Conservation (phyloP, 2,797 vertebrate species). For the Helostoma temminkii region DNA sequence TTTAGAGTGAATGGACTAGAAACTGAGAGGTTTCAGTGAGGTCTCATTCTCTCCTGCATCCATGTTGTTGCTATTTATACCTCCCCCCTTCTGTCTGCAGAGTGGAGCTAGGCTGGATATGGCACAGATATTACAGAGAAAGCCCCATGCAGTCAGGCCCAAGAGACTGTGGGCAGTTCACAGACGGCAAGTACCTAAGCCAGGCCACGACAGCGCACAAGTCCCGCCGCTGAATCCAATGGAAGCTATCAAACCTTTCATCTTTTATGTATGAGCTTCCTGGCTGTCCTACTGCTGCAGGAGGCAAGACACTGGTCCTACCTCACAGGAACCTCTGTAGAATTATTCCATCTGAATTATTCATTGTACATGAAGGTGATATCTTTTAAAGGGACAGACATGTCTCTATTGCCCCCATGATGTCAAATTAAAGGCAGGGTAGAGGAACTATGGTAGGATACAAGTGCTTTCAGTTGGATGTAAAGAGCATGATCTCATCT, state of each 20-base stretch:
- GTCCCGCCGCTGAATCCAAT: constrained; percentile 65
- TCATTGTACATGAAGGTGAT: constrained; percentile 78
- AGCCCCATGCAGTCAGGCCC: constrained; percentile 60
- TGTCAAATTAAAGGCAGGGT: constrained; percentile 67
- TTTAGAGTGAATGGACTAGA: constrained; percentile 14
- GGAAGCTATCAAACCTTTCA: constrained; percentile 91
- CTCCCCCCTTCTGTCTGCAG: constrained; percentile 50
- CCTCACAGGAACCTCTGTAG: constrained; percentile 72
- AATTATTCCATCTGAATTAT: constrained; percentile 81
- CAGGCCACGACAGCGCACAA: constrained; percentile 47
- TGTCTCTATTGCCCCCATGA: constrained; percentile 54
- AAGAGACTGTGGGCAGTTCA: constrained; percentile 67
- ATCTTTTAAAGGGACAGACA: constrained; percentile 77
- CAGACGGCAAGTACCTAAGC: constrained; percentile 57
- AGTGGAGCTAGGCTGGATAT: constrained; percentile 66
- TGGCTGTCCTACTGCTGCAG: constrained; percentile 85
- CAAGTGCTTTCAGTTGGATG: constrained; percentile 30
- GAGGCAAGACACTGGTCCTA: constrained; percentile 76
- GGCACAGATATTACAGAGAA: constrained; percentile 72
- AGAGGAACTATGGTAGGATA: constrained; percentile 30
- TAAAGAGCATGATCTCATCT: constrained; percentile 34
- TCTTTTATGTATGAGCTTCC: constrained; percentile 96
- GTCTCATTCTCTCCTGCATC: constrained; percentile 54
- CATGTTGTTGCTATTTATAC: constrained; percentile 78
- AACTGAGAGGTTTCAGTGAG: constrained; percentile 47